Evolutionary conservation across 2,888 invertebrate species (phyloP), one percentile per base, ranked within the genome.

Genomic region (Sicus ferrugineus): DNA sequence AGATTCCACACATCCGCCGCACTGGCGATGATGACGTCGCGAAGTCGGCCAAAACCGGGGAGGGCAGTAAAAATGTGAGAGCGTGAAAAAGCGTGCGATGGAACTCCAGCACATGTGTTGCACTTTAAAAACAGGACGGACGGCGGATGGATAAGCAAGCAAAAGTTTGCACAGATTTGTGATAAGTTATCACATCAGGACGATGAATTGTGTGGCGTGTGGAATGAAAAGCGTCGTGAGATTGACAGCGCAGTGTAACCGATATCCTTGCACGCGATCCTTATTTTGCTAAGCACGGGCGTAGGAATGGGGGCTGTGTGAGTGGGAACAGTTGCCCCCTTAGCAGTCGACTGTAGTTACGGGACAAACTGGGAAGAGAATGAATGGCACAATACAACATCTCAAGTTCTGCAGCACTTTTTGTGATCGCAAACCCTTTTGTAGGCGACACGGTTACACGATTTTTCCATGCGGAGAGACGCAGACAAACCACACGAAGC

Each of bases 71-170:
- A 14, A 11, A 19, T 28, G 19, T 11, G n/a, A 34, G n/a, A 34
- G 30, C 7, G 34, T n/a, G 21, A 59, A 59, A 59, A 31, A 21
- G 38, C 42, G 9, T 6, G 42, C 9, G 2, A 34, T 23, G 42
- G 38, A 19, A 42, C 11, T 61, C 42, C 5, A 11, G 19, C 31
- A 16, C 58, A 61, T 61, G 38, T 61, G 61, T 61, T 61, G 61
- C 61, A 23, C 19, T 21, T 23, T 11, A 21, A n/a, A 54, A 54
- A 28, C 54, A 54, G 23, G 54, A 28, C 54, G 26, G 28, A 52
- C 11, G 21, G 11, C 28, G 7, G 26, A 11, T 9, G 16, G 23
- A 7, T 14, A n/a, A n/a, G n/a, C n/a, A n/a, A n/a, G 5, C 54
- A 28, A 28, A 26, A 54, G 23, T 54, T 26, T 54, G 23, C 26